Conservation (phyloP, 2,797 vertebrate species). For the Enteromius thamalakanensis region DNA sequence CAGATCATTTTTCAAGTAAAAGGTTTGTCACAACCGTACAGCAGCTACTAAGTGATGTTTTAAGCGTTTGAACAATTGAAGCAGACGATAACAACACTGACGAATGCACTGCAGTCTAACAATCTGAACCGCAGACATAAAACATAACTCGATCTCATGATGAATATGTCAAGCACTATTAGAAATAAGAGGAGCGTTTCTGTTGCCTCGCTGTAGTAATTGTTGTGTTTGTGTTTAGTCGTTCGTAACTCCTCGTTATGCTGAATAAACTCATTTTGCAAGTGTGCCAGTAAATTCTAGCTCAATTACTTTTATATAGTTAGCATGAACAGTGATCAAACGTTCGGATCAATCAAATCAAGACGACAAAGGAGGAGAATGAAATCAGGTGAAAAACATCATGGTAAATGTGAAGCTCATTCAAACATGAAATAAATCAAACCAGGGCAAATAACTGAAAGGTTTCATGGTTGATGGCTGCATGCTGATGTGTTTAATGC, state of each 20-base stretch:
- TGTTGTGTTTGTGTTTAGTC: slow-evolving; percentile 27
- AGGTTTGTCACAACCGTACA: neutral
- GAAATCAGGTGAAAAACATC: slow-evolving; percentile 37
- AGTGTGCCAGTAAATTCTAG: slow-evolving; percentile 10
- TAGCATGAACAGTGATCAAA: slow-evolving; percentile 26
- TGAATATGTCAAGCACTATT: slow-evolving; percentile 9
- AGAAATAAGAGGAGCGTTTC: neutral
- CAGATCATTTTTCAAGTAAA: slow-evolving; percentile 16
- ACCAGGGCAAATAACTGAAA: slow-evolving; percentile 41
- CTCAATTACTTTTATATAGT: slow-evolving; percentile 34
- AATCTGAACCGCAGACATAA: neutral
- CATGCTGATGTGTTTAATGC: slow-evolving; percentile 38
- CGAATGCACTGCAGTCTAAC: neutral
- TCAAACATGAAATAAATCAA: slow-evolving; percentile 42
- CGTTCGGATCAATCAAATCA: slow-evolving; percentile 19
- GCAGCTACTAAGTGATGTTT: slow-evolving; percentile 17
- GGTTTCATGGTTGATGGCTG: slow-evolving; percentile 23
- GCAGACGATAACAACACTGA: neutral
- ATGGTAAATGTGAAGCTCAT: slow-evolving; percentile 25
- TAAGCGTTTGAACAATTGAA: neutral
- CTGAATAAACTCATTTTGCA: slow-evolving; percentile 24
- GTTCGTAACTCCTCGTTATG: neutral
- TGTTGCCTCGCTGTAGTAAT: slow-evolving; percentile 3
- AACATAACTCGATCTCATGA: neutral
- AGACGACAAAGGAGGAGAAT: slow-evolving; percentile 22